Conservation (phyloP, 2,888 invertebrate species). For the Cecidostiba fungosa region DNA sequence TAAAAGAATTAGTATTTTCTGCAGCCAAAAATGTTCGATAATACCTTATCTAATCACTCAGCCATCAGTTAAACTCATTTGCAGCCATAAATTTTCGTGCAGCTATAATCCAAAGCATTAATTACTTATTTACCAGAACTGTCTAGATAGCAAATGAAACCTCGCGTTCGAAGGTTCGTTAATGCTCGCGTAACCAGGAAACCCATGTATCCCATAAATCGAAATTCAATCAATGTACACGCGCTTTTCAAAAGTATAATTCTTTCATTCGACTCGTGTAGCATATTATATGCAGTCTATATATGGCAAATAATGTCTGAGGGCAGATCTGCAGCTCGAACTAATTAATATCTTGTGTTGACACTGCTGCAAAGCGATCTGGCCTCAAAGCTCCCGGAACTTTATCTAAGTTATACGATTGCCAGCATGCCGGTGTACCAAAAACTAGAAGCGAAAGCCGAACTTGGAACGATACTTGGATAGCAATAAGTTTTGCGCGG, state of each 20-base stretch:
- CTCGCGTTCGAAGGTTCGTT: not conserved
- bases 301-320: slow-evolving; percentile 47
- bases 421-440: slow-evolving; percentile 27
- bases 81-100: not conserved
- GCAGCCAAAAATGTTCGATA: not conserved
- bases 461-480: slow-evolving; percentile 56
- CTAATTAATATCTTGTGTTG: slow-evolving; percentile 78
- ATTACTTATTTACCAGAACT: slow-evolving; percentile 1
- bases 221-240: not conserved
- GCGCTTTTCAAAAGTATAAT: not conserved
- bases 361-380: slow-evolving; percentile 68
- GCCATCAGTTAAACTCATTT: not conserved
- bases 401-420: slow-evolving; percentile 63
- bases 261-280: not conserved
- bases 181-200: not conserved
- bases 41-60: not conserved
- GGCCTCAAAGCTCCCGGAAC: slow-evolving; percentile 51
- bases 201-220: not conserved
- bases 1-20: too few species aligned
- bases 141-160: not conserved
- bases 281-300: slow-evolving; percentile 9
- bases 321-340: slow-evolving; percentile 58
- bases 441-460: slow-evolving; percentile 42
- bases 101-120: not conserved
- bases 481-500: slow-evolving; percentile 11